Evolutionary conservation across 1,140 invertebrate species (phyloP).

Genomic region (Drosophila funebris): DNA sequence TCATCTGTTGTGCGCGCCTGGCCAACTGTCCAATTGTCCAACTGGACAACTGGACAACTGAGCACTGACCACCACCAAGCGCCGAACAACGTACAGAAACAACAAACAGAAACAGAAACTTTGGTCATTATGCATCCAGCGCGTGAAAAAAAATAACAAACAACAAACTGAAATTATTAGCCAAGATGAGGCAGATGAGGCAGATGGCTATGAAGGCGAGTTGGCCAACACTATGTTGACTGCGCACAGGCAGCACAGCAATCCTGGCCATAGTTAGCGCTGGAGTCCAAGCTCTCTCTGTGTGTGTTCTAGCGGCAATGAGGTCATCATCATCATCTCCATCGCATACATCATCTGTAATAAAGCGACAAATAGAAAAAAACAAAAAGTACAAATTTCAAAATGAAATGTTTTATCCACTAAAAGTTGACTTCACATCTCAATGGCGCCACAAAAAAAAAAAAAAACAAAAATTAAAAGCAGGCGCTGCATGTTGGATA

Average conservation of each 20-base stretch:
- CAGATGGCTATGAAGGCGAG: slow-evolving; percentile 43
- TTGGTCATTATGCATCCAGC: slow-evolving; percentile 76
- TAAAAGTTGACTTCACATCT: slow-evolving; percentile 20
- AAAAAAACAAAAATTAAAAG: background rate
- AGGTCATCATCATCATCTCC: slow-evolving; percentile 52
- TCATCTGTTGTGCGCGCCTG: slow-evolving; percentile 70
- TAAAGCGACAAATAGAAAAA: slow-evolving; percentile 37
- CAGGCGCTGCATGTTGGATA: slow-evolving; percentile 23
- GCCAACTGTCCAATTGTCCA: slow-evolving; percentile 51
- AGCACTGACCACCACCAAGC: slow-evolving; percentile 57
- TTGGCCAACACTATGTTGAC: slow-evolving; percentile 19
- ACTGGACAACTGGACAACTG: slow-evolving; percentile 44
- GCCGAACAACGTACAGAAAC: slow-evolving; percentile 32
- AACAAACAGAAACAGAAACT: slow-evolving; percentile 63
- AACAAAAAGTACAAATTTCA: slow-evolving; percentile 1
- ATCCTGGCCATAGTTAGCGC: slow-evolving; percentile 27
- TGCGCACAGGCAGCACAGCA: slow-evolving; percentile 34
- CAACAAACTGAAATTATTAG: slow-evolving; percentile 76
- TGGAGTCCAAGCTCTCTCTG: slow-evolving; percentile 1
- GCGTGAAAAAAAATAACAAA: slow-evolving; percentile 51
- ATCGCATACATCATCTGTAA: slow-evolving; percentile 55
- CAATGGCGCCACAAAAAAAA: slow-evolving; percentile 24
- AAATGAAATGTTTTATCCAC: slow-evolving; percentile 32
- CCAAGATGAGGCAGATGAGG: slow-evolving; percentile 57
- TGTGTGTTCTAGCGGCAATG: slow-evolving; percentile 47